Percentiles rank a stretch among this genome's conserved stretches.
Conservation (phyloP, 2,888 invertebrate genomes). For the Drosophila fungiperda region DNA sequence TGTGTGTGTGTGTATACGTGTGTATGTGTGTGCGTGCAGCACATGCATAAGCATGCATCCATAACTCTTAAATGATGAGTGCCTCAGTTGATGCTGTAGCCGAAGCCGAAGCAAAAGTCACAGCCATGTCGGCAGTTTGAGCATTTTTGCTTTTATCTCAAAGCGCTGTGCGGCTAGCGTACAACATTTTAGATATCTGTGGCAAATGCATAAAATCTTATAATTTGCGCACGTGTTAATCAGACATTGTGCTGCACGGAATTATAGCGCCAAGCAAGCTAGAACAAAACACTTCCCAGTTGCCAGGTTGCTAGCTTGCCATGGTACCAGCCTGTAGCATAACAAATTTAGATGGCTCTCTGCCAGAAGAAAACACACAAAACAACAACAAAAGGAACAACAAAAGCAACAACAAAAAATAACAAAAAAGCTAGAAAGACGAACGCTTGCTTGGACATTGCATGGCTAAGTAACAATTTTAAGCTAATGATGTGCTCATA, state of each 20-base stretch:
- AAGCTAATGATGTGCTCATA: conserved; percentile 81
- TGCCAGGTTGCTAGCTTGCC: conserved; percentile 6
- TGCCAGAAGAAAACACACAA: conserved; percentile 5
- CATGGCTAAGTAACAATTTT: conserved; percentile 78
- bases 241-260: conserved; percentile 68
- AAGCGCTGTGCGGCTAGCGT: conserved; percentile 27
- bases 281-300: conserved; percentile 15
- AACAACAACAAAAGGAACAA: not conserved
- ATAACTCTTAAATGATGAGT: conserved; percentile 67
- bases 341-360: conserved; percentile 22
- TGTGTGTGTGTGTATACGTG: conserved; percentile 12
- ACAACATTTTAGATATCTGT: conserved; percentile 72
- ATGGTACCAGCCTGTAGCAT: conserved; percentile 23
- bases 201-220: conserved; percentile 81
- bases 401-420: not conserved
- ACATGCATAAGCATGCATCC: conserved; percentile 74
- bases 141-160: conserved; percentile 79
- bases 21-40: conserved; percentile 63
- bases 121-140: conserved; percentile 63
- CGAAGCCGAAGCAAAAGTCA: not conserved
- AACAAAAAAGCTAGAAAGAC: conserved; percentile 3
- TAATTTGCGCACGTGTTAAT: conserved; percentile 81
- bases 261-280: conserved; percentile 43
- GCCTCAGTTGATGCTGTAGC: conserved; percentile 22
- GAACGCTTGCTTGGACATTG: conserved; percentile 11